Base-by-base conservation (phyloP, 2,113 vertebrate genomes). In the Brevimyrus niger region DNA sequence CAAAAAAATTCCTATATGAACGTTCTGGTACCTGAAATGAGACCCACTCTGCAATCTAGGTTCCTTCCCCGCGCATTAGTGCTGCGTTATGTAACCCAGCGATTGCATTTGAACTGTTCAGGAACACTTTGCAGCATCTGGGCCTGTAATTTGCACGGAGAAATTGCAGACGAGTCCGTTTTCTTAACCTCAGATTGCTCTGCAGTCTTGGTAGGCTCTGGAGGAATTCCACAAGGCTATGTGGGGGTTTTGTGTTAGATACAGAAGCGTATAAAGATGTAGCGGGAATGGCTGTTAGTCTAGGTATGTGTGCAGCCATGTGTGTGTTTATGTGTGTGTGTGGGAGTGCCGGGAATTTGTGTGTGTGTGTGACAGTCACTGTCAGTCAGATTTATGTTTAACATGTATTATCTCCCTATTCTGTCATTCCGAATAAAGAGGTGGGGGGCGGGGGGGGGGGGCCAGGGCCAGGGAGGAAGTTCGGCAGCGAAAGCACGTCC, bases 231-330 rank as follows among this genome's bases (percentile, higher is more conserved):
- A 4, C 83, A 50, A 85, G 44, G 35, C 82, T 17, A 3, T 11
- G 17, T 80, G 4, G 13, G 31, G 65, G 69, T 1, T 80, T 42
- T 80, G 13, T 80, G 73, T 80, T 80, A 17, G 73, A 42, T 38
- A 19, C 35, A 7, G 10, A 42, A 42, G 15, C 4, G 19, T 46
- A 1, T 38, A n/a, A 84, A 11, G 44, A 13, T 2, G 21, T 2
- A 23, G 21, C 3, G 17, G 50, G 31, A 35, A 35, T 35, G 7
- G 10, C 61, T 65, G 73, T 84, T 35, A 21, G 47, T 38, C 47
- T 80, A 88, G 53, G 82, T 90, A 76, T 51, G 88, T 91, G 91
- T 92, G 90, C 89, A 91, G 92, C 92, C 86, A 86, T 91, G 87
- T 88, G 89, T 91, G 93, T 92, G 91, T 27, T 35, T 65, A 27